phyloP scores from a whole-genome alignment of 2,888 invertebrate genomes.

The Epirrita christyi region DNA sequence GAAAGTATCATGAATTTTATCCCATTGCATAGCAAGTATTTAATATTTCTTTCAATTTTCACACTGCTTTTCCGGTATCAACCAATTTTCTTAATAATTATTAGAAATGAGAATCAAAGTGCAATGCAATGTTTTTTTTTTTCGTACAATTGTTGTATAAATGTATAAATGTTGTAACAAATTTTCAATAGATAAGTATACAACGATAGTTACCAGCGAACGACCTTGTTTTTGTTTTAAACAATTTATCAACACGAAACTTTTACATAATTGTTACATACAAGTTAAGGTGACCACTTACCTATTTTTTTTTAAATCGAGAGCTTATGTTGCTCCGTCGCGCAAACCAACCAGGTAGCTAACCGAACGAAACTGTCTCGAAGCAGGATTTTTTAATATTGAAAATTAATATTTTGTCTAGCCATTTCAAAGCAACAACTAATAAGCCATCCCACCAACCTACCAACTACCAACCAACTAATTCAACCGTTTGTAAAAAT shows the following conservation, averaged over 20 bases:
- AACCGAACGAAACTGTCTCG: constrained; percentile 5
- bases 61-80: too few relatives aligned
- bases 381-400: background rate
- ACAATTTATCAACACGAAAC: background rate
- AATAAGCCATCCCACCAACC: too few relatives aligned
- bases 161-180: too few relatives aligned
- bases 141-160: too few relatives aligned
- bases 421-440: constrained; percentile 6
- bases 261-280: constrained; percentile 23
- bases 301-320: constrained; percentile 2
- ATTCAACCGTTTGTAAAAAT: too few relatives aligned
- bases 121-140: too few relatives aligned
- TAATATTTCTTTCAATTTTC: too few relatives aligned
- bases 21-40: too few relatives aligned
- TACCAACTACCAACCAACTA: too few relatives aligned
- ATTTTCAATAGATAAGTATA: background rate
- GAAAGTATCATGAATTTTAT: constrained; percentile 14
- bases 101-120: too few relatives aligned
- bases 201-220: background rate
- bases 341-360: background rate
- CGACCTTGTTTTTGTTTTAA: too few relatives aligned
- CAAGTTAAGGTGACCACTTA: constrained; percentile 16
- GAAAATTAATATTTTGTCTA: constrained; percentile 8
- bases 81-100: too few relatives aligned
- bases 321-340: background rate